Evolutionary conservation across 2,113 vertebrate genomes (phyloP).

Genomic region (Aramus guarauna): DNA sequence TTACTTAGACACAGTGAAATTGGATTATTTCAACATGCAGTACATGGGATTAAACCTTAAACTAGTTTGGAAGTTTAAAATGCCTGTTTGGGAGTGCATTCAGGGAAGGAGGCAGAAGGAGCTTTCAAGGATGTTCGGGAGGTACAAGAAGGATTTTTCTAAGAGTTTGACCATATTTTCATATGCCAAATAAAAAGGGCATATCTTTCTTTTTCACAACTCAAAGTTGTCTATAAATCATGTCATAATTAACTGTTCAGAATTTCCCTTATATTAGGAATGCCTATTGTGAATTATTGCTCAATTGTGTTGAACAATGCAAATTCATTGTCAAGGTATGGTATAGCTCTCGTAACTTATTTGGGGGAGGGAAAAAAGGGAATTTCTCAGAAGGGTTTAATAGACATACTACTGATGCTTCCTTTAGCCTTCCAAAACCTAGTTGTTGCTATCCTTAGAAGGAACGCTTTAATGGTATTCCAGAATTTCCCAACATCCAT

Average conservation of each 20-base stretch:
- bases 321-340: background rate
- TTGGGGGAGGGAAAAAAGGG: rapidly evolving
- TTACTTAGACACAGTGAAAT: background rate
- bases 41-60: background rate
- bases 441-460: background rate
- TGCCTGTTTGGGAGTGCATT: background rate
- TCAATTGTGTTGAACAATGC: background rate
- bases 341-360: background rate
- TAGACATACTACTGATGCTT: background rate
- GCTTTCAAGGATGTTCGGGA: background rate
- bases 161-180: background rate
- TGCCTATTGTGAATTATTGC: background rate
- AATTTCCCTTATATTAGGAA: background rate
- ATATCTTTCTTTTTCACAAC: background rate
- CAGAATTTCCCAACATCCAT: background rate
- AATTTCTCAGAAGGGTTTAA: background rate
- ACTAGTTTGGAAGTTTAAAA: background rate
- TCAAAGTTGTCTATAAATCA: background rate
- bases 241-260: background rate
- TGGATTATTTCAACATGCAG: background rate
- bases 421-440: background rate
- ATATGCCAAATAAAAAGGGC: background rate
- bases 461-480: background rate
- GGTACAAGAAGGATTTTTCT: background rate
- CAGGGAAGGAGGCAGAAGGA: background rate